Evolutionary conservation across 1,140 invertebrate genomes (phyloP), one percentile per base, ranked within the genome.

Genomic region (Ditylenchus dipsaci): DNA sequence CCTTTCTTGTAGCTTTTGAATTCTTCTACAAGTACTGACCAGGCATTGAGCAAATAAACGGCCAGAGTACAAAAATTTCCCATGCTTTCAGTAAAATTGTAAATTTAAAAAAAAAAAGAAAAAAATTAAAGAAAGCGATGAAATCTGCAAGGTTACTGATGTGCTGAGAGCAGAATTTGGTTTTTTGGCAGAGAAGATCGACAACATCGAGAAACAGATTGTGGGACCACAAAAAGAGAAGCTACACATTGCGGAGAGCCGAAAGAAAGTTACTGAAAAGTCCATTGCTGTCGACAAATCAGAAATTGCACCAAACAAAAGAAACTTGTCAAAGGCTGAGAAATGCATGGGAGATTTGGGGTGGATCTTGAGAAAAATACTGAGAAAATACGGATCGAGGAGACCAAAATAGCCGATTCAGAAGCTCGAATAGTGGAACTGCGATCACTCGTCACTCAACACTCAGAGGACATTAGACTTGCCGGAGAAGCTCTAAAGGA

Each of bases 261-360:
- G 88, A 57, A 88, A 91, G 1, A 88, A 90, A 23, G 91, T 90
- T 78, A 84, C 89, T 0, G 87, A 67, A 49, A 84, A 85, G 0
- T 88, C 90, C 79, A 88, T 92, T 3, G 90, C 89, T 0, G 89
- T 89, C 71, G 81, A 91, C 1, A 89, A 88, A 63, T 91, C 93
- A 1, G 90, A 88, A 1, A 88, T 92, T 19, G 92, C 90, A 79
- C 90, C 91, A 13, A 87, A 90, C 0, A 87, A 90, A 78, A 47
- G 82, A 58, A 82, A 81, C 63, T 59, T 83, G 13, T 73, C 69
- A 33, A 84, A 84, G 67, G 30, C 68, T 0, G 85, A 88, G 71
- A 88, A 89, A 42, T 88, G 88, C 33, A 57, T 69, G n/a, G 21
- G 15, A 23, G 65, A 75, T 30, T 65, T 75, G 70, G 65, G 71